Conservation (phyloP, 2,797 vertebrate species). For the Sebastes minor region DNA sequence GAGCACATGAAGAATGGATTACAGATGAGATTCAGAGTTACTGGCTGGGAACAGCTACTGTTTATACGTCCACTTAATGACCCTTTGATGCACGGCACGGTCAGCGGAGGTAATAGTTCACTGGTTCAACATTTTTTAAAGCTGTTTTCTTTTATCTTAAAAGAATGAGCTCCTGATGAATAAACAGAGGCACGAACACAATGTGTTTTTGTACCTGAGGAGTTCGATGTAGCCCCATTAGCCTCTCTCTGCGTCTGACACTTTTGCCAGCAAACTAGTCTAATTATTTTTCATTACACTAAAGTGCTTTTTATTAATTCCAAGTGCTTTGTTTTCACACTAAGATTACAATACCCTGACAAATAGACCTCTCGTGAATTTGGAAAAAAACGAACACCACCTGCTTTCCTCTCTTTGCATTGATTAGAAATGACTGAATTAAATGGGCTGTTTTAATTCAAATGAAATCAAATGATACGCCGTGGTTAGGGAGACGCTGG, state of each 20-base stretch:
- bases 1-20: not conserved
- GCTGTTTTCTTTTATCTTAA: not conserved
- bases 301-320: conserved; percentile 61
- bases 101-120: not conserved
- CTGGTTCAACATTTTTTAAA: not conserved
- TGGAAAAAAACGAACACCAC: conserved; percentile 57
- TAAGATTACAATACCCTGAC: conserved; percentile 50
- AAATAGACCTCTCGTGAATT: conserved; percentile 57
- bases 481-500: conserved; percentile 51
- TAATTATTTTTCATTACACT: conserved; percentile 60
- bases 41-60: not conserved
- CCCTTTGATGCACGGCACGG: not conserved
- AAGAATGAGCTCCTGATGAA: not conserved
- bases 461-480: conserved; percentile 79
- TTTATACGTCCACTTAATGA: conserved; percentile 7
- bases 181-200: not conserved
- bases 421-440: conserved; percentile 77
- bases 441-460: conserved; percentile 74
- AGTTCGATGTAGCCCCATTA: not conserved
- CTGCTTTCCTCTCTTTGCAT: conserved; percentile 67
- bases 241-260: conserved; percentile 19
- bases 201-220: not conserved
- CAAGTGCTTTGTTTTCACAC: conserved; percentile 64
- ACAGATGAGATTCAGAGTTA: conserved; percentile 1
- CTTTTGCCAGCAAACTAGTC: conserved; percentile 15